phyloP scores from a whole-genome alignment of 64 coral and sea anemone species.

The Porites australiensis region DNA sequence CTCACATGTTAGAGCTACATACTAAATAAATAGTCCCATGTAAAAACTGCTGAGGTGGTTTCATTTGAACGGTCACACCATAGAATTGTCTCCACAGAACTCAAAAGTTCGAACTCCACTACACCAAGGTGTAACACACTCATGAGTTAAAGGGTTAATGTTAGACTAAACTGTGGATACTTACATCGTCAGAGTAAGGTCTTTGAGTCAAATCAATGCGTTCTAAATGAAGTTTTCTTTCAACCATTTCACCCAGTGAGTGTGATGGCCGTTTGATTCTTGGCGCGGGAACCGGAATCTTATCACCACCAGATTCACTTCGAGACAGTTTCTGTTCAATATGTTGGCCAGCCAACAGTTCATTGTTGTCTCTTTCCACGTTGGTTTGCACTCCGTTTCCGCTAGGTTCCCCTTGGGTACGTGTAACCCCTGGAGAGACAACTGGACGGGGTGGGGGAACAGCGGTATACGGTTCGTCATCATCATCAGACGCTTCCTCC shows the following conservation, averaged over 20 bases:
- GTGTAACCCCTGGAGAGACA: neutral
- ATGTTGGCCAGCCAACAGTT: neutral
- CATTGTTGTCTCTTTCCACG: neutral
- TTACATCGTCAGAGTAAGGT: slow-evolving; percentile 86
- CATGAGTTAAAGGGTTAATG: no score
- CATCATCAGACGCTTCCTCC: neutral
- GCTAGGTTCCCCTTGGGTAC: slow-evolving; percentile 18
- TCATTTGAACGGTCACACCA: no score
- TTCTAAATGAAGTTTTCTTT: slow-evolving; percentile 86
- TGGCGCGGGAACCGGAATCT: slow-evolving; percentile 34
- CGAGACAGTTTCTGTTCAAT: slow-evolving; percentile 12
- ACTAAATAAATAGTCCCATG: no score
- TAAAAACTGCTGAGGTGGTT: no score
- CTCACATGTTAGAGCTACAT: no score
- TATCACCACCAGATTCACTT: neutral
- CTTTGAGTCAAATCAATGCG: slow-evolving; percentile 86
- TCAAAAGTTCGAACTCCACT: no score
- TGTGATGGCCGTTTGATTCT: slow-evolving; percentile 75
- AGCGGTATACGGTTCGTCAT: neutral
- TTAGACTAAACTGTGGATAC: neutral
- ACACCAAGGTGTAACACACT: no score
- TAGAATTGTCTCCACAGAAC: no score
- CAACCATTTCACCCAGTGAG: slow-evolving; percentile 88
- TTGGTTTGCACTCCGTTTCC: neutral
- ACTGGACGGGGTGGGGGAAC: neutral